A percentile compares a stretch with the other conserved stretches of the same genome.
phyloP scores from a whole-genome alignment of 2,888 invertebrate genomes.

The Mesorhabditis spiculigera region DNA sequence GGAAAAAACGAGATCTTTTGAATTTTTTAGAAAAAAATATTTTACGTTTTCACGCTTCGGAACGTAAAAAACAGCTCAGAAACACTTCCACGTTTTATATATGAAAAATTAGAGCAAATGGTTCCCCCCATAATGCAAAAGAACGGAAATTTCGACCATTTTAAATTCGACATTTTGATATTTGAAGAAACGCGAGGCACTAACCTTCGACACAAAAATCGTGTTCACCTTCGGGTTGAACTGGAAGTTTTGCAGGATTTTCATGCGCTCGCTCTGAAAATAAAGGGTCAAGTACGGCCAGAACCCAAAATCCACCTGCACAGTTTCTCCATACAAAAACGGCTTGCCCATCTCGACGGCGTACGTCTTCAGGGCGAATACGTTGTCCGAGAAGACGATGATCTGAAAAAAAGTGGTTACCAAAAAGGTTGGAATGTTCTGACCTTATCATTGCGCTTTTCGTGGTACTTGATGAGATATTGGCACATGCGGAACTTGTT shows the following conservation, averaged over 20 bases:
- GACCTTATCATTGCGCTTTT: slow-evolving; percentile 85
- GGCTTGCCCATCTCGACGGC: slow-evolving; percentile 96
- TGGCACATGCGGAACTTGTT: slow-evolving; percentile 95
- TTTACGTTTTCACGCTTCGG: not conserved
- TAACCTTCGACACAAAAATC: slow-evolving; percentile 93
- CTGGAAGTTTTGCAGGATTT: slow-evolving; percentile 97
- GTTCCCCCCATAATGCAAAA: too few relatives aligned
- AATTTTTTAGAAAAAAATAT: not conserved
- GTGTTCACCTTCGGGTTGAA: slow-evolving; percentile 97
- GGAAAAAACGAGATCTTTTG: not conserved
- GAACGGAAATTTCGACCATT: not conserved
- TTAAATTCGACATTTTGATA: not conserved
- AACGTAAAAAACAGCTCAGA: too few relatives aligned
- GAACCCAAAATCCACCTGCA: slow-evolving; percentile 62
- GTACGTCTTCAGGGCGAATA: slow-evolving; percentile 94
- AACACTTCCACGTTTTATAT: too few relatives aligned
- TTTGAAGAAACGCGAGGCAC: not conserved
- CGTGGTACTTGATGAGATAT: slow-evolving; percentile 86
- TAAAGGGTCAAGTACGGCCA: not conserved
- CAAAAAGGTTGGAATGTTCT: not conserved
- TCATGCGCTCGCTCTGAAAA: slow-evolving; percentile 82
- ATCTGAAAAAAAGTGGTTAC: slow-evolving; percentile 63
- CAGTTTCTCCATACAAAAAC: slow-evolving; percentile 95
- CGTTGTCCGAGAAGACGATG: slow-evolving; percentile 98
- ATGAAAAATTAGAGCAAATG: too few relatives aligned